Evolutionary conservation across 2,113 vertebrate species (phyloP).

Genomic region (Baryphthengus martii): DNA sequence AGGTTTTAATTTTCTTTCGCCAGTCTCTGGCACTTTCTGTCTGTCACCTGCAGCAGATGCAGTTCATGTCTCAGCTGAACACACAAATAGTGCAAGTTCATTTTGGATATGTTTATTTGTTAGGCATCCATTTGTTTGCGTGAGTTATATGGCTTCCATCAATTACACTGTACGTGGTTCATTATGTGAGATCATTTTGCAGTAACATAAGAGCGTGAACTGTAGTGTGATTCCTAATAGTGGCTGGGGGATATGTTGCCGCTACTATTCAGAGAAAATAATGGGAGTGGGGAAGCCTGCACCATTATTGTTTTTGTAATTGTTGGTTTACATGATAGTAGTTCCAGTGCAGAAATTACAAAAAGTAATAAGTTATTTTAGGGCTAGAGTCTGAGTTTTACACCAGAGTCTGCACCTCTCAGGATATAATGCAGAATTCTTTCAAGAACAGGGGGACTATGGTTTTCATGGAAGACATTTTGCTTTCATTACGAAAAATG

Average conservation of each 20-base stretch:
- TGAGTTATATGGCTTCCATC: constrained; percentile 24
- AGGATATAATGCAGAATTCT: neutral
- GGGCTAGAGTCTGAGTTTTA: neutral
- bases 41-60: neutral
- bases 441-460: neutral
- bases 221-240: neutral
- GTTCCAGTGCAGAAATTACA: neutral
- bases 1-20: neutral
- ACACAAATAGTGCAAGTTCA: constrained; percentile 26
- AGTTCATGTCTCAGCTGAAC: constrained; percentile 26
- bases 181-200: constrained; percentile 26
- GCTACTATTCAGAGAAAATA: constrained; percentile 18
- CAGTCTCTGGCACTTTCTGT: neutral
- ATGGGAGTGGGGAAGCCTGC: constrained; percentile 13
- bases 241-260: neutral
- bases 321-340: neutral
- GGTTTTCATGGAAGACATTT: constrained; percentile 43
- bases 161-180: neutral
- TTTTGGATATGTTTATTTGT: constrained; percentile 48
- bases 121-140: constrained; percentile 48
- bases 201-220: constrained; percentile 8
- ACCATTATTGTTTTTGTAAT: constrained; percentile 19
- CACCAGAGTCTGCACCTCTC: neutral
- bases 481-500: neutral
- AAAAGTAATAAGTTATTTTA: neutral